These are phyloP conservation scores for Stichodactyla mertensii DNA, from an alignment of 64 coral and sea anemone genomes.

Conservation along the genomic window DNA sequence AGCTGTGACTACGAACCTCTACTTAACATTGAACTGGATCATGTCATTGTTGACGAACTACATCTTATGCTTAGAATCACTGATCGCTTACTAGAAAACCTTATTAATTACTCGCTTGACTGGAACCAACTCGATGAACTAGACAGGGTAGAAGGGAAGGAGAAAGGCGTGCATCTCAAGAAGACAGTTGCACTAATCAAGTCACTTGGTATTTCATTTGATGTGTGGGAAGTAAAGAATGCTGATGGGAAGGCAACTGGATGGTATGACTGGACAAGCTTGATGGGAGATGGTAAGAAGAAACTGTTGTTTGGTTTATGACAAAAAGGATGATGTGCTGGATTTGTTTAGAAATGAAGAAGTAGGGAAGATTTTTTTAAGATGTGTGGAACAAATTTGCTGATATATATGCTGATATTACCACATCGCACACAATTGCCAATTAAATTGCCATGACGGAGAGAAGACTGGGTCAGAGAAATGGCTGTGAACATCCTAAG, in stretches of 20 bases:
- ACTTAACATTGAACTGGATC: no score
- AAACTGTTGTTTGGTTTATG: neutral
- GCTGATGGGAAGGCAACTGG: slow-evolving; percentile 17
- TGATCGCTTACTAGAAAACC: no score
- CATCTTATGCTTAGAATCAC: no score
- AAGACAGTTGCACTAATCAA: slow-evolving; percentile 14
- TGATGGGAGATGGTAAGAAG: slow-evolving; percentile 35
- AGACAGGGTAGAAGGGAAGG: neutral
- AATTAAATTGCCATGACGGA: neutral
- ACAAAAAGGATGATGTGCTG: neutral
- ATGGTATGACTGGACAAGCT: slow-evolving; percentile 37
- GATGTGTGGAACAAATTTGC: neutral
- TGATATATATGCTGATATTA: neutral
- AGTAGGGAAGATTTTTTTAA: neutral
- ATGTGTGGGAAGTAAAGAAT: slow-evolving; percentile 37
- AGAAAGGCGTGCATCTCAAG: slow-evolving; percentile 19
- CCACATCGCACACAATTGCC: neutral
- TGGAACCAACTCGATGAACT: neutral
- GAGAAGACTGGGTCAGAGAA: slow-evolving; percentile 9
- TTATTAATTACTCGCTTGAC: no score
- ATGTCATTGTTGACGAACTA: no score
- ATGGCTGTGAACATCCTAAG: slow-evolving; percentile 25
- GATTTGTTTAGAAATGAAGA: neutral
- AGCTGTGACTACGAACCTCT: no score
- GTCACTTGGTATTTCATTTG: slow-evolving; percentile 28